Base-by-base conservation (phyloP, 2,113 vertebrate genomes). In the Theristicus caerulescens region DNA sequence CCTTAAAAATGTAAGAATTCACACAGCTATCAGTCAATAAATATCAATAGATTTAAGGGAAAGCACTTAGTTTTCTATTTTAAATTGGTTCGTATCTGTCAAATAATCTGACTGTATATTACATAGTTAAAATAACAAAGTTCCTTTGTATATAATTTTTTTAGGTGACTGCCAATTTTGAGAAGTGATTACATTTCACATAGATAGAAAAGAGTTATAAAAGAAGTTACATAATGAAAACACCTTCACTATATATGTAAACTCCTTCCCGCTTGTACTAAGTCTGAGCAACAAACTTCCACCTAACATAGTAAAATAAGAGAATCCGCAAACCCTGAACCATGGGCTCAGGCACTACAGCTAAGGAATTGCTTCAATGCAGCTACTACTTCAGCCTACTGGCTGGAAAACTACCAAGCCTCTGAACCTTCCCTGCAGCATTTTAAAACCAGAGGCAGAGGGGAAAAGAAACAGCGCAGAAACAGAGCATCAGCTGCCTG, bases 31-130 rank as follows among this genome's bases (percentile, higher is more conserved):
- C 90, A 88, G 88, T 58, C 86, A 93, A 86, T 86, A 94, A 94
- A 93, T 62, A 93, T 19, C 65, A 95, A 65, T 10, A 88, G 47
- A 79, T 65, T 71, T 67, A 88, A 93, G 65, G 70, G 58, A 96
- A 91, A 95, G 44, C 31, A 57, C 7, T 88, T 86, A 65, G 47
- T 78, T 87, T 94, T 93, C 93, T 95, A 92, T 72, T 95, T 91
- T 77, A 95, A 95, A 89, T 82, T 61, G 38, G 47, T 52, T 95
- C 2, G 1, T 57, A 54, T 18, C 8, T 70, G 57, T 82, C 49
- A 96, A 96, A 91, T 82, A 96, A 82, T 49, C 73, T 49, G 87
- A 79, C 31, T 49, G 26, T 34, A 31, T 42, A 79, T 61, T 78
- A 76, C n/a, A 25, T 7, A 54, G 65, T 82, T 82, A 71, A 86